Evolutionary conservation across 2,888 invertebrate genomes (phyloP).

Genomic region (Acleris sparsana): DNA sequence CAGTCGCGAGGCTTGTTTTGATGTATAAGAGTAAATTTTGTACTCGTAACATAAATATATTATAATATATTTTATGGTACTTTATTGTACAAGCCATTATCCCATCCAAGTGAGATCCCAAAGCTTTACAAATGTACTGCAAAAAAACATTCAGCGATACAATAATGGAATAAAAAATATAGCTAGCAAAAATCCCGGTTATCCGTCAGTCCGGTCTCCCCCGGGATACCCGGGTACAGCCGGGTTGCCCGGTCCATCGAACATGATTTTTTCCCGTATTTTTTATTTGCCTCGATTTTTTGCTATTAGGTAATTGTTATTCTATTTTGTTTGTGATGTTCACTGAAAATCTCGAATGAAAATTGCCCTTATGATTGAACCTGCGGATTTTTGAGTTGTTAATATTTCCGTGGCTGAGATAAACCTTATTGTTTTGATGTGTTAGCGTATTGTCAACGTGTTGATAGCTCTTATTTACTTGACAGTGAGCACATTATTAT

Average conservation of each 20-base stretch:
- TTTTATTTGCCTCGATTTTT: constrained; percentile 15
- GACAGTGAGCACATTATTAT: too few species aligned
- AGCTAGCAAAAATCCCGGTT: constrained; percentile 33
- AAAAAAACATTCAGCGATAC: constrained; percentile 22
- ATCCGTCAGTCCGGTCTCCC: constrained; percentile 40
- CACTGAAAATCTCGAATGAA: too few species aligned
- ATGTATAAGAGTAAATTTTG: too few species aligned
- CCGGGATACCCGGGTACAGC: constrained; percentile 35
- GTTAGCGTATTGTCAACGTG: too few species aligned
- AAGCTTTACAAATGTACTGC: constrained; percentile 9
- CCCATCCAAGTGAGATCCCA: background rate
- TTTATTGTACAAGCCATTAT: background rate
- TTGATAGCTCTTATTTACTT: too few species aligned
- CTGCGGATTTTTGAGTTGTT: too few species aligned
- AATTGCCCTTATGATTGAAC: too few species aligned
- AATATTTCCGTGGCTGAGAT: too few species aligned
- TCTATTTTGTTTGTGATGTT: background rate
- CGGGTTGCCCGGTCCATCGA: constrained; percentile 44
- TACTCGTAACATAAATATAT: too few species aligned
- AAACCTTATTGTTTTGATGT: too few species aligned
- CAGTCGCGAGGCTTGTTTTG: too few species aligned
- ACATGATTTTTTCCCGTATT: constrained; percentile 31
- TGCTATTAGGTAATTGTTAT: constrained; percentile 6
- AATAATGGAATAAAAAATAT: constrained; percentile 25
- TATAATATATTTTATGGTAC: too few species aligned